Evolutionary conservation across 2,797 vertebrate genomes (phyloP), one percentile per base, ranked within the genome.

Genomic region (Pipistrellus pygmaeus): DNA sequence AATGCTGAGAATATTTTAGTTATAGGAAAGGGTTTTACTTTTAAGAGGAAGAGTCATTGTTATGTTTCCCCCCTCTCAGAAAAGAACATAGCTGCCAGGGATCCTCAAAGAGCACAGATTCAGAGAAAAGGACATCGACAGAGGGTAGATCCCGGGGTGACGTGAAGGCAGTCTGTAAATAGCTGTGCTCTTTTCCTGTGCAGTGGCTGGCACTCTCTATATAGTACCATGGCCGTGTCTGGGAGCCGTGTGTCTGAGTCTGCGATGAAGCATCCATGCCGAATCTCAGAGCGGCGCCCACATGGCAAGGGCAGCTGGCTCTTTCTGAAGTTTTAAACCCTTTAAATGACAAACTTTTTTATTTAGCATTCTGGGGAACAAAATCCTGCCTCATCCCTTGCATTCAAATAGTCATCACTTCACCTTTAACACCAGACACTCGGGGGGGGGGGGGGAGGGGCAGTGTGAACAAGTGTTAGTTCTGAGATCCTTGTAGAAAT

Each of bases 61-160:
- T 60, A 35, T 27, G 6, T 81, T 85, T 35, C 18, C 2, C 14
- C 12, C 55, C 44, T 60, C 35, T 53, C 72, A 55, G 64, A 53
- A 75, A 86, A 94, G 75, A 75, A 90, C 4, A 6, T 32, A 32
- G 66, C 89, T 93, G 92, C 85, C 66, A 48, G 81, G 82, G 80
- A 86, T 60, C 78, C 90, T 96, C 88, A 77, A 88, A 84, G 93
- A 91, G 25, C 32, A 48, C 8, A 66, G 88, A 77, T 13, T 78
- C 89, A 94, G 87, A 88, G 84, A 89, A 97, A 95, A 84, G 92
- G 46, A 86, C 62, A 89, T 17, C 85, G 90, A 96, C 89, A 97
- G 96, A 88, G 92, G 88, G 69, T 11, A 94, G 92, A 38, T 94
- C 62, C 41, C 38, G 55, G 93, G 87, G 95, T 30, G 95, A 69